Conservation (phyloP, 2,113 vertebrate genomes). For the Neogale vison region DNA sequence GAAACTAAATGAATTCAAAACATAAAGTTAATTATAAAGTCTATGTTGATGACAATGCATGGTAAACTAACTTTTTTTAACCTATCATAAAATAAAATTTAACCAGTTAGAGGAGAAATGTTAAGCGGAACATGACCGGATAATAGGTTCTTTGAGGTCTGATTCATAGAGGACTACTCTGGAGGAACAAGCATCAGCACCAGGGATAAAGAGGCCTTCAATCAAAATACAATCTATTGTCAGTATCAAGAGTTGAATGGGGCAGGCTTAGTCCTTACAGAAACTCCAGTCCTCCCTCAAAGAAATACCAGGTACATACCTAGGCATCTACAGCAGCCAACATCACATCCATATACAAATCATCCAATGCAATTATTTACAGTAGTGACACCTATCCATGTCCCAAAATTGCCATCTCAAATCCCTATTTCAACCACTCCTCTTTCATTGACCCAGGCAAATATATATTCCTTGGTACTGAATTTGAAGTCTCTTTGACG, state of each 20-base stretch:
- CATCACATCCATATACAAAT: background rate
- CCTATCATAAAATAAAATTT: background rate
- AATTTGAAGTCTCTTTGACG: background rate
- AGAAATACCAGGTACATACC: background rate
- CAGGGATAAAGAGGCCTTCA: background rate
- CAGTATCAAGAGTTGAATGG: background rate
- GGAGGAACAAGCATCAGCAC: background rate
- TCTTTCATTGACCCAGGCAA: background rate
- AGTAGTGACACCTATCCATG: background rate
- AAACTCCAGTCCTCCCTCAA: background rate
- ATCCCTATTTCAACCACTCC: background rate
- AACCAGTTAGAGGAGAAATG: background rate
- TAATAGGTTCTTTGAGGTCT: background rate
- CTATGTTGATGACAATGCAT: background rate
- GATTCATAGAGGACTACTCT: background rate
- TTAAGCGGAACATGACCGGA: background rate
- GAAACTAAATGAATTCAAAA: background rate
- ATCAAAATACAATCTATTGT: background rate
- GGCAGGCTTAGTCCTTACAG: background rate
- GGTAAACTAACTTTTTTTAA: background rate
- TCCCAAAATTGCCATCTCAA: background rate
- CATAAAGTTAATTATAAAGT: background rate
- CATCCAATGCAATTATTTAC: background rate
- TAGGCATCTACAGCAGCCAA: background rate
- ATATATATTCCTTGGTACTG: background rate